phyloP scores from a whole-genome alignment of 2,888 invertebrate genomes.

The Latheticus oryzae region DNA sequence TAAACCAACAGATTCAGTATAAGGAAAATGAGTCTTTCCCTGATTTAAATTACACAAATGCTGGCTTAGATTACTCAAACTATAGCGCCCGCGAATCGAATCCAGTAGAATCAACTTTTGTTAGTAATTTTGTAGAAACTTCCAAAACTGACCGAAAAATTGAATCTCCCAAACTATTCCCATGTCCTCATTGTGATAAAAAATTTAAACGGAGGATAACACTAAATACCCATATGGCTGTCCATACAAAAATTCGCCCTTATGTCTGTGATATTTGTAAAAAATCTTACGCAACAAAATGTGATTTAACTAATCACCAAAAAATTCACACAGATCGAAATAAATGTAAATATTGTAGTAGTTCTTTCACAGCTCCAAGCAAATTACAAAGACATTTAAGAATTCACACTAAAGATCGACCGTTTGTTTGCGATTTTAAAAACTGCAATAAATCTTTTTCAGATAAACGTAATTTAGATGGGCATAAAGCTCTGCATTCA shows the following conservation, averaged over 20 bases:
- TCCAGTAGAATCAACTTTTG: neutral
- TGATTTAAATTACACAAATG: slow-evolving; percentile 21
- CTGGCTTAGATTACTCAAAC: slow-evolving; percentile 32
- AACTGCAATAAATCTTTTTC: slow-evolving; percentile 61
- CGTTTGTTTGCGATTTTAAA: slow-evolving; percentile 58
- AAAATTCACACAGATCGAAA: slow-evolving; percentile 60
- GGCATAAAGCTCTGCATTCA: slow-evolving; percentile 60
- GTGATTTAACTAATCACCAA: slow-evolving; percentile 61
- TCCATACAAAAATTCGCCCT: slow-evolving; percentile 60
- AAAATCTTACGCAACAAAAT: slow-evolving; percentile 60
- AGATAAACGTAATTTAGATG: slow-evolving; percentile 63
- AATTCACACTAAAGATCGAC: slow-evolving; percentile 62
- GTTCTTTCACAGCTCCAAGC: slow-evolving; percentile 61
- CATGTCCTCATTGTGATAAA: slow-evolving; percentile 60
- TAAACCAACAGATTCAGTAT: slow-evolving; percentile 2
- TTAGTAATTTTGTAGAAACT: slow-evolving; percentile 1
- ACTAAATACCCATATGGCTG: slow-evolving; percentile 61
- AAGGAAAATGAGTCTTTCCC: slow-evolving; percentile 10
- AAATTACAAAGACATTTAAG: slow-evolving; percentile 62
- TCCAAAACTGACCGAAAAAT: neutral
- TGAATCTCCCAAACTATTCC: slow-evolving; percentile 47
- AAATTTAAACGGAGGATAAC: slow-evolving; percentile 58
- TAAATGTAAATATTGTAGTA: slow-evolving; percentile 61
- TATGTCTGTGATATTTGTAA: slow-evolving; percentile 61
- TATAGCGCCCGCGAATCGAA: slow-evolving; percentile 18